Evolutionary conservation across 2,888 invertebrate genomes (phyloP), one percentile per base, ranked within the genome.

Genomic region (Brenthis daphne): DNA sequence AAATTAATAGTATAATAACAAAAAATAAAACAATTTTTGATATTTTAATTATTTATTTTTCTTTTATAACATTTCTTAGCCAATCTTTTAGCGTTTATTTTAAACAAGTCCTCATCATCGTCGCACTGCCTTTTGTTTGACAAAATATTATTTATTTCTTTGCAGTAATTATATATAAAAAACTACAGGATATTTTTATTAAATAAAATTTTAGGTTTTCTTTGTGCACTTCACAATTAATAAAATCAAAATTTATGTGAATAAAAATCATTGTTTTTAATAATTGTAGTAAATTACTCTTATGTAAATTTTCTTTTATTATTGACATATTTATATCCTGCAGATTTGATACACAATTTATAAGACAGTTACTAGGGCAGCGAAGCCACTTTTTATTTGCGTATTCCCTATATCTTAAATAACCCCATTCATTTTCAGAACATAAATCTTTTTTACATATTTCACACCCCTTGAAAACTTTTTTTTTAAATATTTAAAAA

Each of bases 101-200:
- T 37, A 37, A 37, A 37, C 2, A 37, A 37, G 8, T 37, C 8
- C 37, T 37, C 16, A 47, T 70, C 61, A 65, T 74, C 69, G 67
- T 69, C 69, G 70, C 69, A 68, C 43, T 72, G 68, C 66, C 56
- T 54, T 70, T 57, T 57, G 24, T 56, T 48, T 4, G 6, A 54
- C 64, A 66, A 57, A 51, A 70, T 70, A 48, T 57, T 66, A 48
- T 67, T 71, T 57, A 72, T 65, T 14, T 72, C 70, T 63, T 74
- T 72, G 33, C 72, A 74, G 24, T 73, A 72, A 57, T 70, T 71
- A n/a, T 64, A 33, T 20, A 73, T 71, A 43, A 72, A 73, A 71
- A 73, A 68, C 71, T 70, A 48, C 72, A 72, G 29, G 73, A 70
- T 60, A 72, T 65, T 29, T 70, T 70, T 5, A 70, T n/a, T 8